These are phyloP conservation scores for Pimpla rufipes DNA, from an alignment of 2,888 invertebrate species.

Conservation along the genomic window DNA sequence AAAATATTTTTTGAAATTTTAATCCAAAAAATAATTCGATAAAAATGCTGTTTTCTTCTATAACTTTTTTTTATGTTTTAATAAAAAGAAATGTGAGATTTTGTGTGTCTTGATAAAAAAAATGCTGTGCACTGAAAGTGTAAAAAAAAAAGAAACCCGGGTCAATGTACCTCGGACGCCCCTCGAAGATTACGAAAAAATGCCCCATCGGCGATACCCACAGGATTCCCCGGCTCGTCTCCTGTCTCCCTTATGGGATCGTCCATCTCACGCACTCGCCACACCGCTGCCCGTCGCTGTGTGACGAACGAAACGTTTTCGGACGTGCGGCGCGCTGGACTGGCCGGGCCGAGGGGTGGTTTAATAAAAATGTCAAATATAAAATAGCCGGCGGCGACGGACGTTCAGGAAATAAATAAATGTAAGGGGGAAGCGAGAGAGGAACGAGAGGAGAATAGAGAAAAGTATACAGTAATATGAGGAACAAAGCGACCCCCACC, in stretches of 20 bases:
- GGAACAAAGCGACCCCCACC: conserved; percentile 30
- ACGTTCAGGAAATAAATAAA: conserved; percentile 85
- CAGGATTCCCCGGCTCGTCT: conserved; percentile 51
- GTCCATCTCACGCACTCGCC: conserved; percentile 61
- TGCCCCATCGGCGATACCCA: conserved; percentile 81
- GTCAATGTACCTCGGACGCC: conserved; percentile 75
- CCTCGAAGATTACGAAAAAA: conserved; percentile 79
- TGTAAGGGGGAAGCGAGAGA: conserved; percentile 78
- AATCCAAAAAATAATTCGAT: too few species aligned
- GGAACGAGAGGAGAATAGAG: conserved; percentile 44
- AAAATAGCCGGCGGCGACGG: conserved; percentile 84
- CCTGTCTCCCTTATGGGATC: conserved; percentile 22
- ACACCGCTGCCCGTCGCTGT: conserved; percentile 36
- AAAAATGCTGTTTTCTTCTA: too few species aligned
- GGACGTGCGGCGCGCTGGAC: conserved; percentile 59
- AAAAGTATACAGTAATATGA: conserved; percentile 48
- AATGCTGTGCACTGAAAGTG: not conserved
- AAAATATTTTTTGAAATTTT: too few species aligned
- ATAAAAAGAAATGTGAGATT: too few species aligned
- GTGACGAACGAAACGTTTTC: conserved; percentile 57
- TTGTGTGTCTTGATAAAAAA: too few species aligned
- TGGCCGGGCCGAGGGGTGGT: conserved; percentile 73
- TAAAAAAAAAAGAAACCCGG: conserved; percentile 51
- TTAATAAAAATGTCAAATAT: conserved; percentile 86
- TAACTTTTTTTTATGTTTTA: too few species aligned